A percentile compares a stretch with the other conserved stretches of the same genome.
phyloP scores from a whole-genome alignment of 2,113 vertebrate genomes.

The Mystacornis crossleyi region DNA sequence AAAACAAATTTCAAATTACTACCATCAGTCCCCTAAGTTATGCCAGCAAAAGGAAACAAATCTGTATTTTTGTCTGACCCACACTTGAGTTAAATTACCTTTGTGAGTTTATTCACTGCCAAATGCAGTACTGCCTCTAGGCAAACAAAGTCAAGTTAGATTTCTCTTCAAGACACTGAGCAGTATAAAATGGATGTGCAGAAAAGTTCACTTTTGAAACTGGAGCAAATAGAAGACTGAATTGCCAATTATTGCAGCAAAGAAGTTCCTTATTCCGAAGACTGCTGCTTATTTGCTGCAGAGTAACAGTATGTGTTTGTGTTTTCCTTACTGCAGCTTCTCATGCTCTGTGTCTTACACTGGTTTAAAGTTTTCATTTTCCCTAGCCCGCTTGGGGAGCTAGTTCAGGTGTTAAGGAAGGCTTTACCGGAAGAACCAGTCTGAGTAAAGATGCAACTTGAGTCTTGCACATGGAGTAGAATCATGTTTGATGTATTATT shows the following conservation, averaged over 20 bases:
- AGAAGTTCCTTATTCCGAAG: conserved; percentile 59
- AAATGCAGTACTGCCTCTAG: conserved; percentile 59
- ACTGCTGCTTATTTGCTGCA: conserved; percentile 76
- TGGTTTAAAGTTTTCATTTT: conserved; percentile 55
- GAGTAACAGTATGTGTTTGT: conserved; percentile 68
- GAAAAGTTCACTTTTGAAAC: conserved; percentile 65
- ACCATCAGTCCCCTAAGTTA: conserved; percentile 30
- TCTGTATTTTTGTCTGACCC: conserved; percentile 84
- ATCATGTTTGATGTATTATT: conserved; percentile 41
- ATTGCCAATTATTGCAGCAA: conserved; percentile 73
- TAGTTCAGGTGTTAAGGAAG: conserved; percentile 80
- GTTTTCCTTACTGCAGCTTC: conserved; percentile 73
- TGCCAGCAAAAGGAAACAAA: conserved; percentile 81
- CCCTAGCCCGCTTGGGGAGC: conserved; percentile 81
- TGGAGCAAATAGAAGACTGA: conserved; percentile 58
- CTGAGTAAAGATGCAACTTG: conserved; percentile 61
- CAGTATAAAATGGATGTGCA: conserved; percentile 67
- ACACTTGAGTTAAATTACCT: conserved; percentile 70
- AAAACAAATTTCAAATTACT: background rate
- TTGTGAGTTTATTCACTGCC: conserved; percentile 69
- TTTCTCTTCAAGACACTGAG: conserved; percentile 81
- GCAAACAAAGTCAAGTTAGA: conserved; percentile 56
- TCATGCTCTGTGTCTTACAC: conserved; percentile 80
- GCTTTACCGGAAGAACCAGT: conserved; percentile 83
- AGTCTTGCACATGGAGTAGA: conserved; percentile 49